A percentile compares a stretch with the other conserved stretches of the same genome.
phyloP scores from a whole-genome alignment of 2,797 vertebrate species.

The Adrianichthys oophorus region DNA sequence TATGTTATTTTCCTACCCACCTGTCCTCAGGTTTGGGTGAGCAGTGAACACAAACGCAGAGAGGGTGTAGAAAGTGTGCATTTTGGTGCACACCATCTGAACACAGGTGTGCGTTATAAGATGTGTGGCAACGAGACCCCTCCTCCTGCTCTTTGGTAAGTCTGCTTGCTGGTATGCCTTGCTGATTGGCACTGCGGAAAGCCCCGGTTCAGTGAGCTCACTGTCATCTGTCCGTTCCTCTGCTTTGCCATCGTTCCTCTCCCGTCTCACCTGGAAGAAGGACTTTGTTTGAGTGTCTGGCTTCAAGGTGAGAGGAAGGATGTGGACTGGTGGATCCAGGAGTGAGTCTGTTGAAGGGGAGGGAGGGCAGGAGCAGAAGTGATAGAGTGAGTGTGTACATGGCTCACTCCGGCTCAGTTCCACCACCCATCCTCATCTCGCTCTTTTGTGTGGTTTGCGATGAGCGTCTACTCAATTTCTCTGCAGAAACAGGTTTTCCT shows the following conservation, averaged over 20 bases:
- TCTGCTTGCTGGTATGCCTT: constrained; percentile 71
- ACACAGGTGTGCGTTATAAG: constrained; percentile 27
- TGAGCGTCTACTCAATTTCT: no score
- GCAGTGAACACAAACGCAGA: constrained; percentile 37
- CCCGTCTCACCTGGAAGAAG: constrained; percentile 11
- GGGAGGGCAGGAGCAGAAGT: constrained; percentile 19
- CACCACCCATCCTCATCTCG: constrained; percentile 58
- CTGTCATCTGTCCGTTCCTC: constrained; percentile 15
- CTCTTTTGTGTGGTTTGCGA: constrained; percentile 15
- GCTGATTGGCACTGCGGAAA: constrained; percentile 64
- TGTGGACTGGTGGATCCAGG: constrained; percentile 16
- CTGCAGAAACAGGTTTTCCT: neutral
- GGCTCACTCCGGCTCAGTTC: constrained; percentile 64
- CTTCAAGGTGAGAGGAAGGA: constrained; percentile 20
- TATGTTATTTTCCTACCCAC: constrained; percentile 20
- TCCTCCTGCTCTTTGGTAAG: constrained; percentile 28
- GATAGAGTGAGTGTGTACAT: constrained; percentile 64
- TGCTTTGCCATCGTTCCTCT: constrained; percentile 4
- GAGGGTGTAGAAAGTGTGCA: constrained; percentile 20
- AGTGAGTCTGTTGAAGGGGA: constrained; percentile 12
- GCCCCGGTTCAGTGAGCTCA: constrained; percentile 29
- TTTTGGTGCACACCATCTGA: constrained; percentile 28
- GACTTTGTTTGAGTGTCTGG: constrained; percentile 37
- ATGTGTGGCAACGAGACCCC: neutral
- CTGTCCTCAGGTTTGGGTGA: constrained; percentile 36